phyloP scores from a whole-genome alignment of 2,113 vertebrate genomes.

The Nibea albiflora region DNA sequence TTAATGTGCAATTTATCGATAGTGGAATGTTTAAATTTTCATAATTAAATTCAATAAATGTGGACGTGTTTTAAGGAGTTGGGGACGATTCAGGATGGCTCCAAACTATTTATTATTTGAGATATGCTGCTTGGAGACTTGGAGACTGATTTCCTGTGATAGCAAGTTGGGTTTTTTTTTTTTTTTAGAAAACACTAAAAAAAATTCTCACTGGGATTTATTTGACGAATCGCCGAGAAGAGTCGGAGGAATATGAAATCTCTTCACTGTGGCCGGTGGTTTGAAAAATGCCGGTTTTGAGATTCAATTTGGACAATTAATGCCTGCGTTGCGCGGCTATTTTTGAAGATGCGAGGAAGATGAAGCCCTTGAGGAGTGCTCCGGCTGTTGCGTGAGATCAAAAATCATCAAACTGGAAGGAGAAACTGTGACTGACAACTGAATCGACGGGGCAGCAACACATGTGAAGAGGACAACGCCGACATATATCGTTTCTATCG shows the following conservation, averaged over 20 bases:
- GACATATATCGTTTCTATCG: not conserved
- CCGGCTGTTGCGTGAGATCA: not conserved
- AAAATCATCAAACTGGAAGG: not conserved
- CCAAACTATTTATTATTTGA: not conserved
- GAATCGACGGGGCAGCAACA: not conserved
- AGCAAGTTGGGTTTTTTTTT: not conserved
- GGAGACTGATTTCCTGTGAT: too few species aligned
- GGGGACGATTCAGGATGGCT: too few species aligned
- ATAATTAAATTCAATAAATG: not conserved
- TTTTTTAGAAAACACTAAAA: not conserved
- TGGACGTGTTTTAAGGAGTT: not conserved
- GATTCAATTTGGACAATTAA: not conserved
- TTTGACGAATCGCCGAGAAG: too few species aligned
- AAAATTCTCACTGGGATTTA: too few species aligned
- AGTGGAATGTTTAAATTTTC: too few species aligned
- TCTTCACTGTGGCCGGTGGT: not conserved
- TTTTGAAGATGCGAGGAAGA: constrained; percentile 11
- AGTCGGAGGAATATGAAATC: too few species aligned
- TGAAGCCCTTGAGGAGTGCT: not conserved
- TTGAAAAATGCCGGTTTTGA: not conserved
- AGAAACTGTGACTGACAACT: not conserved
- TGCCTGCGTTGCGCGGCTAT: not conserved
- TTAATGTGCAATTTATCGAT: not conserved
- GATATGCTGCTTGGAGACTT: not conserved
- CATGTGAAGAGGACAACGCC: not conserved